phyloP scores from a whole-genome alignment of 2,113 vertebrate species.

The Castor canadensis region DNA sequence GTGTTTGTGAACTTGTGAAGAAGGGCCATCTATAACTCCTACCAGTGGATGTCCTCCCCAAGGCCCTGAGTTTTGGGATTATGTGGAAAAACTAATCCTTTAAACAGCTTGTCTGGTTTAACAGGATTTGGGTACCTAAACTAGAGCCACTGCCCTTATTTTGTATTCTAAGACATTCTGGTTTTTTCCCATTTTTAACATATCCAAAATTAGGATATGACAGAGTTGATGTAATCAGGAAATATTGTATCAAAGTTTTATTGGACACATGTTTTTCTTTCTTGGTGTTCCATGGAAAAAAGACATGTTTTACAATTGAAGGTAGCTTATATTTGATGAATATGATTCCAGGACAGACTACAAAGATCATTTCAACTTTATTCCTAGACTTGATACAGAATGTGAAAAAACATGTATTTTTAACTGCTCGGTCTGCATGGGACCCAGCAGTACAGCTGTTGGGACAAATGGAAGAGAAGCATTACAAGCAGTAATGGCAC shows the following conservation, averaged over 20 bases:
- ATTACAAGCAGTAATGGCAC: neutral
- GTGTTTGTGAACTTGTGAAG: neutral
- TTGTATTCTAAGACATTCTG: neutral
- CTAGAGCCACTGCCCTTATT: neutral
- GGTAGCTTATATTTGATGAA: neutral
- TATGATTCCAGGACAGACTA: neutral
- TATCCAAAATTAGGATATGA: neutral
- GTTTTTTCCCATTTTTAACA: neutral
- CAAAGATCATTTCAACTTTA: neutral
- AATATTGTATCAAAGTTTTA: neutral
- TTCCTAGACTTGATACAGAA: neutral
- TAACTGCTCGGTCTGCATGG: neutral
- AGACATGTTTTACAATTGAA: neutral
- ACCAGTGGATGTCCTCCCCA: neutral
- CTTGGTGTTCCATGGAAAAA: neutral
- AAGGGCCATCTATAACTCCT: neutral
- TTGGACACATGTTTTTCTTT: neutral
- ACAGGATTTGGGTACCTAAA: neutral
- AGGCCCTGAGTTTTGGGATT: neutral
- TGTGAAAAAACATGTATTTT: neutral
- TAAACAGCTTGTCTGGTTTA: neutral
- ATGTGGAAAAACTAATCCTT: neutral
- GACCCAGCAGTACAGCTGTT: neutral
- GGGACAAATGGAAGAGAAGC: neutral
- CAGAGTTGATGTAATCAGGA: neutral